Conservation (phyloP, 2,113 vertebrate species). For the Parus major region DNA sequence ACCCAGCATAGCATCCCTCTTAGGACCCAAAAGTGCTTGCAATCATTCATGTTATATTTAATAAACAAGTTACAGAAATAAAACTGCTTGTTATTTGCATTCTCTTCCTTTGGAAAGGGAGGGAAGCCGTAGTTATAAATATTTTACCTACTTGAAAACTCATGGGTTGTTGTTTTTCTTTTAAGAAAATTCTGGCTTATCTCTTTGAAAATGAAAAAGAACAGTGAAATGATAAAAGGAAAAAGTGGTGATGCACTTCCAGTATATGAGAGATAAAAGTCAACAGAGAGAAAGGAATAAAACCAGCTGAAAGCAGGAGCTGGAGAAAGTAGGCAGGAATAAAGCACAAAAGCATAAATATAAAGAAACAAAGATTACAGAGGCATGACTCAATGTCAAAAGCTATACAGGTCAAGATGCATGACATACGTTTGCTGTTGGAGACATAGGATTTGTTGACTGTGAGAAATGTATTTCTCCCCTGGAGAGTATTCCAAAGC, state of each 20-base stretch:
- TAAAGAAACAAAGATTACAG: not conserved
- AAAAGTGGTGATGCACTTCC: not conserved
- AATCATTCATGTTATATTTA: not conserved
- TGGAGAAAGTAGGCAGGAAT: not conserved
- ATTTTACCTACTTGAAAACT: constrained; percentile 8
- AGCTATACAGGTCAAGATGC: not conserved
- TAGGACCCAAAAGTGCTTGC: not conserved
- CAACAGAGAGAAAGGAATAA: not conserved
- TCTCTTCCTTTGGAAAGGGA: not conserved
- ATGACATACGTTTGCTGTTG: not conserved
- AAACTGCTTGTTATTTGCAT: not conserved
- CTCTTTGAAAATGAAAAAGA: constrained; percentile 15
- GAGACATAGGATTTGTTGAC: not conserved
- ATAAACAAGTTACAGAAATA: not conserved
- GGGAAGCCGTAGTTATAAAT: not conserved
- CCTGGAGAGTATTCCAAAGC: not conserved
- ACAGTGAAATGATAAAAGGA: not conserved
- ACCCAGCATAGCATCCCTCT: not conserved
- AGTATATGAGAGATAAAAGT: not conserved
- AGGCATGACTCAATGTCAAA: not conserved
- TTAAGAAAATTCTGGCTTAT: not conserved
- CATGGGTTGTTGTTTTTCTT: not conserved
- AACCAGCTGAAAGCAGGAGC: not conserved
- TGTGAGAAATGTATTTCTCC: not conserved
- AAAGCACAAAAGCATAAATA: not conserved